These are phyloP conservation scores for Cuniculus paca DNA, from an alignment of 2,797 vertebrate genomes.

Conservation along the genomic window DNA sequence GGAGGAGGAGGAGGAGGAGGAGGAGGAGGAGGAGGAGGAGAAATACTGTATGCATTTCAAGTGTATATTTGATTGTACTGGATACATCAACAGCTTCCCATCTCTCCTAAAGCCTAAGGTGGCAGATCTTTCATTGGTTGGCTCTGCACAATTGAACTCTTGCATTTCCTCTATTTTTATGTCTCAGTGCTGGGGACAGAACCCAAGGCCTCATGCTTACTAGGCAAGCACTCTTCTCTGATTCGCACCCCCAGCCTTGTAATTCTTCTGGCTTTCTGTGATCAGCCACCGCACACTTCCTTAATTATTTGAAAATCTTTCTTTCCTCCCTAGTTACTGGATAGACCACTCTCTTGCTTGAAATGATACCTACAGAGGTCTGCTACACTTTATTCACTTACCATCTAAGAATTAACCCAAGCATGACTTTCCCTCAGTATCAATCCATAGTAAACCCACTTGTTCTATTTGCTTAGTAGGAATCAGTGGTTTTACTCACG, in stretches of 20 bases:
- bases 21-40: not conserved
- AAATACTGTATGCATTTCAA: not conserved
- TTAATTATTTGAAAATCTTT: not conserved
- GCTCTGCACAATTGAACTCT: too few species aligned
- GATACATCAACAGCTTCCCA: fast-evolving
- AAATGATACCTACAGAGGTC: not conserved
- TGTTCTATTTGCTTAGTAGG: not conserved
- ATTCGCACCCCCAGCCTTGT: not conserved
- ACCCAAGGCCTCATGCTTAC: not conserved
- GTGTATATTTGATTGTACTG: fast-evolving
- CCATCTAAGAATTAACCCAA: not conserved
- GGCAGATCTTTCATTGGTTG: too few species aligned
- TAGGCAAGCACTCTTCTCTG: not conserved
- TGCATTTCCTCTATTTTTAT: not conserved
- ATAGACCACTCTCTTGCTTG: not conserved
- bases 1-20: not conserved
- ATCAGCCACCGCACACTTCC: not conserved
- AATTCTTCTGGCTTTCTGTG: not conserved
- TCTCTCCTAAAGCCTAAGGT: not conserved
- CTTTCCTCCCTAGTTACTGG: not conserved
- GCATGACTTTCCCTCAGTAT: not conserved
- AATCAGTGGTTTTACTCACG: not conserved
- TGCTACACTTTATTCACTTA: not conserved
- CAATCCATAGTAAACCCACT: not conserved
- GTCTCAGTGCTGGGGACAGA: not conserved